phyloP scores from a whole-genome alignment of 2,888 invertebrate species.

The Muschampia plurimacula region DNA sequence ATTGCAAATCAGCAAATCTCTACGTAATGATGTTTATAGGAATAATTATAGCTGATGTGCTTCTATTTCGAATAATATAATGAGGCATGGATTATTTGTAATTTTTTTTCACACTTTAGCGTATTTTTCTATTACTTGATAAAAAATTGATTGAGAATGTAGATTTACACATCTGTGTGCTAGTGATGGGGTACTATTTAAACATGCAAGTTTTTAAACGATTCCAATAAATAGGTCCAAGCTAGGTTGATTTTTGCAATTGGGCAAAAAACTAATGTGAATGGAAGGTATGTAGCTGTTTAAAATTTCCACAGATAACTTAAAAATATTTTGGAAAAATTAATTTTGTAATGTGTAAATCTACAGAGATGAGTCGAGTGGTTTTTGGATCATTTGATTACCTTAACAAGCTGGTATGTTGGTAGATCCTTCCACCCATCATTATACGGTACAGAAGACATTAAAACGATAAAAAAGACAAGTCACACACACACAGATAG shows the following conservation, averaged over 20 bases:
- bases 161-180: conserved; percentile 78
- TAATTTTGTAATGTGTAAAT: conserved; percentile 75
- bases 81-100: conserved; percentile 70
- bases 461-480: conserved; percentile 83
- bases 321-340: background rate
- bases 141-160: conserved; percentile 52
- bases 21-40: conserved; percentile 36
- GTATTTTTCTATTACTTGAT: conserved; percentile 31
- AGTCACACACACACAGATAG: conserved; percentile 81
- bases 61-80: conserved; percentile 58
- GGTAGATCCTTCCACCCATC: conserved; percentile 87
- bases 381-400: conserved; percentile 75
- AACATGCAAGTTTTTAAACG: conserved; percentile 50
- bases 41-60: conserved; percentile 68
- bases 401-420: conserved; percentile 88
- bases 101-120: conserved; percentile 48
- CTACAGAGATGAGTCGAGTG: conserved; percentile 74
- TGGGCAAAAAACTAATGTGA: background rate
- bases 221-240: conserved; percentile 10
- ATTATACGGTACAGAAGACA: conserved; percentile 82
- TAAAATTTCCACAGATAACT: background rate
- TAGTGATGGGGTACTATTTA: conserved; percentile 47
- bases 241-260: background rate
- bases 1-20: conserved; percentile 34
- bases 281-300: conserved; percentile 10